Evolutionary conservation across 2,797 vertebrate species (phyloP).

Genomic region (Scolopax bukidnonensis): DNA sequence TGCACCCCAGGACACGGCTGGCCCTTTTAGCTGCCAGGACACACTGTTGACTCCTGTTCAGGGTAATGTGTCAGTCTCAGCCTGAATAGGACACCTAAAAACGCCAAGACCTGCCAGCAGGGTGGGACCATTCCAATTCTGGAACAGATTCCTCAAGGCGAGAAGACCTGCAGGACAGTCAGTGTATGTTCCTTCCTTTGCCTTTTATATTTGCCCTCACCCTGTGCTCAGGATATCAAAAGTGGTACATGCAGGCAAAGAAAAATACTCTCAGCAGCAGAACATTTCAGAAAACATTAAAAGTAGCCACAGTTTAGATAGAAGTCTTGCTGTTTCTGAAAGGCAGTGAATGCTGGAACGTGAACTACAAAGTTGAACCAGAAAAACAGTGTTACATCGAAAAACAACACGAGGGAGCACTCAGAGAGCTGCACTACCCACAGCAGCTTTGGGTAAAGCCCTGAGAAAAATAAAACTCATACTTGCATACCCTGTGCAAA

Average conservation of each 20-base stretch:
- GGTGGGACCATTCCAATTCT: background rate
- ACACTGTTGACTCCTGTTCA: background rate
- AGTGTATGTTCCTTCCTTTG: background rate
- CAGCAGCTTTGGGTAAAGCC: background rate
- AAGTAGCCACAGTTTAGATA: background rate
- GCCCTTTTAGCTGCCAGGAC: background rate
- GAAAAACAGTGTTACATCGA: accelerated
- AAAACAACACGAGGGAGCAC: background rate
- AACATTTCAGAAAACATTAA: background rate
- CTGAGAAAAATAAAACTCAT: background rate
- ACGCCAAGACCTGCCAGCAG: background rate
- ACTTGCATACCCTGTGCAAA: background rate
- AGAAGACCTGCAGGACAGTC: background rate
- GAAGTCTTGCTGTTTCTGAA: background rate
- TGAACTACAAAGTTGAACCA: background rate
- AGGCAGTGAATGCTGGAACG: background rate
- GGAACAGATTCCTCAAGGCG: background rate
- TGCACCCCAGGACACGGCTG: background rate
- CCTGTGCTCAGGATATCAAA: background rate
- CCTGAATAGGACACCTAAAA: background rate
- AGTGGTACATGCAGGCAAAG: background rate
- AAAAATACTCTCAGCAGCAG: background rate
- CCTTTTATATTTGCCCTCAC: background rate
- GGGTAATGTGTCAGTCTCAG: accelerated
- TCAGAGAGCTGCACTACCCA: background rate